Percentiles rank a stretch among this genome's conserved stretches.
These are phyloP conservation scores for Lithobius niger DNA, from an alignment of 1,140 invertebrate genomes.

Conservation along the genomic window DNA sequence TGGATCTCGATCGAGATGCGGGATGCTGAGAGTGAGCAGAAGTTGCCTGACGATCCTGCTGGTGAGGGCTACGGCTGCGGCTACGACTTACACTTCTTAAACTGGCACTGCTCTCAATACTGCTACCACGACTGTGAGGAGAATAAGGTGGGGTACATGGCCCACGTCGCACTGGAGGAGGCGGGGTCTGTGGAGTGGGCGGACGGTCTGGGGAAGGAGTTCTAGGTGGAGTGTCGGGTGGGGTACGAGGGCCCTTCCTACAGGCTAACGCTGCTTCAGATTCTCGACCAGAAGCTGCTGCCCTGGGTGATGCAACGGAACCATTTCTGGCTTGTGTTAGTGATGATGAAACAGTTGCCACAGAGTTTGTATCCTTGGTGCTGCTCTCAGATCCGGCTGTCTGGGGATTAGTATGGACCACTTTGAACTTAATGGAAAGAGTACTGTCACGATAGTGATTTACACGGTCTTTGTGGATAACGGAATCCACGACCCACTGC, in stretches of 20 bases:
- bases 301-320: too few relatives aligned
- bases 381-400: too few relatives aligned
- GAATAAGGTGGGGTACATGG: conserved; percentile 18
- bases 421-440: conserved; percentile 12
- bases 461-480: conserved; percentile 12
- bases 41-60: conserved; percentile 16
- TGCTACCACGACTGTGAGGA: conserved; percentile 17
- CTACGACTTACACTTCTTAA: not conserved
- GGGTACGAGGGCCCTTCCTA: conserved; percentile 18
- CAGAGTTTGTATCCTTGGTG: too few relatives aligned
- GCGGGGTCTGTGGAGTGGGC: conserved; percentile 16
- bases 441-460: not conserved
- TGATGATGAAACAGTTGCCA: too few relatives aligned
- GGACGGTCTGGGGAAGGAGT: conserved; percentile 20
- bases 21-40: conserved; percentile 36
- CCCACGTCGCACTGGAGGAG: conserved; percentile 15
- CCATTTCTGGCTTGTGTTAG: too few relatives aligned
- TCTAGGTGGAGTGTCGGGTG: conserved; percentile 24
- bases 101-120: conserved; percentile 8
- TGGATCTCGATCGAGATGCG: conserved; percentile 38
- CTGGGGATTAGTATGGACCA: conserved; percentile 3
- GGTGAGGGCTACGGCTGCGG: conserved; percentile 10
- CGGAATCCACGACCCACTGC: conserved; percentile 13
- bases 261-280: too few relatives aligned
- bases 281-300: too few relatives aligned